Evolutionary conservation across 2,797 vertebrate species (phyloP).

Genomic region (Macropus fuliginosus): DNA sequence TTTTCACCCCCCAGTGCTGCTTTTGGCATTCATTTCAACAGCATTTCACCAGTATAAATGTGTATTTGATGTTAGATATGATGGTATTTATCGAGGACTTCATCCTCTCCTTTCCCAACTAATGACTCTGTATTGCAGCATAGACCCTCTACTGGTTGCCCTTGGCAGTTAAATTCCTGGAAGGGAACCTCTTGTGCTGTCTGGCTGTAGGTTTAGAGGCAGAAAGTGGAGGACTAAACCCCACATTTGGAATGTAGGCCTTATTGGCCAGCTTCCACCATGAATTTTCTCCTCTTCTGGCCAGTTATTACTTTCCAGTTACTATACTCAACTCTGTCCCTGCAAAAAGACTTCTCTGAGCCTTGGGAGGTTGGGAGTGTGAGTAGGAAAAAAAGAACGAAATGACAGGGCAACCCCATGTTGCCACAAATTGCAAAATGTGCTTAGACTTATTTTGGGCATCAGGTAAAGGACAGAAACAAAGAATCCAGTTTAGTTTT

Average conservation of each 20-base stretch:
- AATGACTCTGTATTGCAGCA: background rate
- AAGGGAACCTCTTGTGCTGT: background rate
- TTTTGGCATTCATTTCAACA: background rate
- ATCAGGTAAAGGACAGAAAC: background rate
- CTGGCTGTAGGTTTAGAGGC: background rate
- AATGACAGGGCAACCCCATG: background rate
- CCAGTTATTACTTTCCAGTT: background rate
- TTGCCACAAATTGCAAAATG: background rate
- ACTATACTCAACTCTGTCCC: background rate
- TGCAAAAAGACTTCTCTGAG: background rate
- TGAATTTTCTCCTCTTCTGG: background rate
- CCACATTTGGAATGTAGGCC: background rate
- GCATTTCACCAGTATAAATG: background rate
- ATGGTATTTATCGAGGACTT: background rate
- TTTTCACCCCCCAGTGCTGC: background rate
- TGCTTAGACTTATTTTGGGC: background rate
- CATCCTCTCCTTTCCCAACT: background rate
- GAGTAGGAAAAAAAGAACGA: background rate
- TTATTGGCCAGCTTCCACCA: background rate
- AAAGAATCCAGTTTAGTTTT: background rate
- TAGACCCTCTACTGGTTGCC: background rate
- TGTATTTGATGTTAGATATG: background rate
- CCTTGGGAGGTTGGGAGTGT: background rate
- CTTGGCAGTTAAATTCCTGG: background rate
- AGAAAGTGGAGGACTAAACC: background rate